These are phyloP conservation scores for Datnioides undecimradiatus DNA, from an alignment of 2,113 vertebrate genomes.

Conservation along the genomic window DNA sequence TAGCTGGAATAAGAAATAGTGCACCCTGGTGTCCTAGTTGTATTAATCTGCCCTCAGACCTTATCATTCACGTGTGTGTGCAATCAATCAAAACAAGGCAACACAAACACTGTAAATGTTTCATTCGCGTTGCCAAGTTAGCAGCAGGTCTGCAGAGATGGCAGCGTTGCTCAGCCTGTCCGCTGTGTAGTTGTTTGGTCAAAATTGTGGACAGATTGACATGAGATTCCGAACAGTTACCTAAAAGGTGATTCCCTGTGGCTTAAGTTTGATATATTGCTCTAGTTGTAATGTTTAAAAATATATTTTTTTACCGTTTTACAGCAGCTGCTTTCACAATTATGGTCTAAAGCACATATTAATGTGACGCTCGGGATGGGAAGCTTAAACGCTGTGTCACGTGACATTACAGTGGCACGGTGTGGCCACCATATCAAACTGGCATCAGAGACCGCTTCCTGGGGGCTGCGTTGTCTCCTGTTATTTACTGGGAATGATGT, in stretches of 20 bases:
- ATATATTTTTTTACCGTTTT: too few species aligned
- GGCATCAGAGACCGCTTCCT: too few species aligned
- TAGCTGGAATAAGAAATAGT: not conserved
- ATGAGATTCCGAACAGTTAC: not conserved
- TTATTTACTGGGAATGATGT: not conserved
- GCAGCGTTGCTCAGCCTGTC: not conserved
- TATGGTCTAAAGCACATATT: too few species aligned
- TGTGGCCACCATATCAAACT: too few species aligned
- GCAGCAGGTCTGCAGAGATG: not conserved
- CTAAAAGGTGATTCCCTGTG: not conserved
- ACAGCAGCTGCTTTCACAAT: too few species aligned
- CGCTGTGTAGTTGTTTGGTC: not conserved
- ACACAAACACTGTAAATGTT: not conserved
- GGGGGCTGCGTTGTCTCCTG: too few species aligned
- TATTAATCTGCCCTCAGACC: not conserved
- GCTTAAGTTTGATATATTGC: too few species aligned
- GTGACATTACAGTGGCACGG: too few species aligned
- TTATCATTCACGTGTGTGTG: slow-evolving; percentile 1
- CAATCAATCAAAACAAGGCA: slow-evolving; percentile 14
- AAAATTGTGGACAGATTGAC: not conserved
- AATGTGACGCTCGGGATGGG: too few species aligned
- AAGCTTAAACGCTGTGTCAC: too few species aligned
- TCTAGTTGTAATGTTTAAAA: too few species aligned
- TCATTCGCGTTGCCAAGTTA: not conserved
- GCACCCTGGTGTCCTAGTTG: not conserved